Evolutionary conservation across 2,797 vertebrate species (phyloP), one percentile per base, ranked within the genome.

Genomic region (Pelodytes ibericus): DNA sequence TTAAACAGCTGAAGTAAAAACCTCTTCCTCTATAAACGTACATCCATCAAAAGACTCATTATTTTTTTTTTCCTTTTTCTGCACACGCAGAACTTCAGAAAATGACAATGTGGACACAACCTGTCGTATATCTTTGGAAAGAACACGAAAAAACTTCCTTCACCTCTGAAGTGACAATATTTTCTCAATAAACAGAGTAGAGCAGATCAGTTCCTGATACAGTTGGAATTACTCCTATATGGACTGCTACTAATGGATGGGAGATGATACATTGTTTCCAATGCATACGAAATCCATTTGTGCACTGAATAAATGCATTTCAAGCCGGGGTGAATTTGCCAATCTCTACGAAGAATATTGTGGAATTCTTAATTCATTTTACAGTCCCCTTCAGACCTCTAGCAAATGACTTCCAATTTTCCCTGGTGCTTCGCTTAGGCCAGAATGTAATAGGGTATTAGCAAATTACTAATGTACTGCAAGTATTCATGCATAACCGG

Each of bases 281-380:
- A 75, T 68, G 64, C 39, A 68, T 61, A 69, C 53, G 70, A 57
- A 69, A 89, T 82, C 91, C 85, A 86, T 92, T 88, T 89, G 84
- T 72, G 83, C 87, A 87, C 91, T 87, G 87, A 87, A 85, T 72
- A 65, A 59, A 88, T 71, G 83, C 53, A 47, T 79, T 76, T 87
- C 87, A 84, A 90, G 90, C 84, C 86, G 89, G 91, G 88, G 86
- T 88, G 84, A 91, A 86, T 87, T 88, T 83, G 82, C 81, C 79
- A 84, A 90, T 93, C 84, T 84, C 89, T 91, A 39, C 90, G 16
- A 68, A 70, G 81, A 68, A 81, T 81, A 86, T 83, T 18, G 68
- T 77, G 75, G 61, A 80, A 81, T 25, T 71, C 80, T 66, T 64
- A 33, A 80, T 84, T 80, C 71, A 64, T 74, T 82, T 82, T 75